A percentile compares a stretch with the other conserved stretches of the same genome.
phyloP scores from a whole-genome alignment of 2,888 invertebrate species.

The Philaethria dido region DNA sequence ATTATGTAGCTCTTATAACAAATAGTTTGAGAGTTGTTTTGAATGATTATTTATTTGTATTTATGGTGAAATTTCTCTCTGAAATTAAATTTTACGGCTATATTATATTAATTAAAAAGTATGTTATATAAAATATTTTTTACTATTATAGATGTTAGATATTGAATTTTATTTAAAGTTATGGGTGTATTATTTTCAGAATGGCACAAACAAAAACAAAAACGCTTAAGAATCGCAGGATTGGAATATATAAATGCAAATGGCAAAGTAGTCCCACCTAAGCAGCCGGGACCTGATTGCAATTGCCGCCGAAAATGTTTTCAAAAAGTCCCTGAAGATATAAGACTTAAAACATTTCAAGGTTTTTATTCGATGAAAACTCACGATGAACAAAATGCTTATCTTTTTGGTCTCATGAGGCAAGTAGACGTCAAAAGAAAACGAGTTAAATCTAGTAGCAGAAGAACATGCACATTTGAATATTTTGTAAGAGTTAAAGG shows the following conservation, averaged over 20 bases:
- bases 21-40: conserved; percentile 42
- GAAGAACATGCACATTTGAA: conserved; percentile 83
- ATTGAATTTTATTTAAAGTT: conserved; percentile 1
- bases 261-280: conserved; percentile 82
- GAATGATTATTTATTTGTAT: conserved; percentile 23
- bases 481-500: conserved; percentile 83
- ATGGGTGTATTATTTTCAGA: conserved; percentile 60
- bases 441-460: conserved; percentile 79
- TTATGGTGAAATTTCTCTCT: conserved; percentile 1
- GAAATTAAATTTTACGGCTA: neutral
- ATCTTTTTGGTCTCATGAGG: conserved; percentile 83
- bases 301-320: conserved; percentile 81
- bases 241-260: conserved; percentile 83
- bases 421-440: conserved; percentile 84
- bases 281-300: conserved; percentile 81
- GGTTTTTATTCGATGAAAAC: conserved; percentile 83
- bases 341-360: conserved; percentile 79
- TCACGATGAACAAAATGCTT: conserved; percentile 84
- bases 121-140: neutral
- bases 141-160: neutral
- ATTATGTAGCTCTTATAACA: conserved; percentile 52
- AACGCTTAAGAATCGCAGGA: conserved; percentile 81
- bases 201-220: conserved; percentile 85
- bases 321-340: conserved; percentile 77
- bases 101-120: neutral